Evolutionary conservation across 1,140 invertebrate genomes (phyloP), one percentile per base, ranked within the genome.

Genomic region (Drosophila sturtevanti): DNA sequence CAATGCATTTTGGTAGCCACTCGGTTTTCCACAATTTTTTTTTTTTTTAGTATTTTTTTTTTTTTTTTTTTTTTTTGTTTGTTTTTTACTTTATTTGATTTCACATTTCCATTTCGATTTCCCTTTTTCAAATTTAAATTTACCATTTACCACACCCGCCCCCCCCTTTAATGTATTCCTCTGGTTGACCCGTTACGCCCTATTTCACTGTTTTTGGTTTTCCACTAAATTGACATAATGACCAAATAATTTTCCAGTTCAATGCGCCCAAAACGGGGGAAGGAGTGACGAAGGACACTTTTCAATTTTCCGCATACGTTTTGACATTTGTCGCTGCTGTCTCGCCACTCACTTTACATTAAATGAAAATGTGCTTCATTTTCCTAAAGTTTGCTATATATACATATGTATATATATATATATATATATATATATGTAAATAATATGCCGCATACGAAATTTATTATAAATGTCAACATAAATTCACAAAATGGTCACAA

Each of bases 171-270:
- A n/a, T n/a, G n/a, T n/a, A 4, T 1, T 1, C 4, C 2, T 1
- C 1, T 1, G 24, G 1, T 24, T 24, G 24, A 24, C 1, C 12
- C 54, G 24, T 34, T 11, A 55, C 24, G n/a, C 52, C 52, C 52
- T 31, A 34, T 27, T 27, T 34, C 54, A 34, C 41, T 48, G 16
- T 48, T 56, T 34, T 55, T 63, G 64, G 62, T 34, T 64, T 76
- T 74, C 75, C 72, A 55, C 84, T 81, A 79, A 87, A 82, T 87
- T 89, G 82, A 87, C 84, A 89, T 87, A 89, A 87, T 87, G 82
- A 82, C 82, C 82, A 87, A 89, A 89, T 79, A 87, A 87, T 87
- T 87, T 87, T 87, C 82, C 84, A 87, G 79, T 82, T 89, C 72
- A 72, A 69, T 89, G 84, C 69, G 61, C 59, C n/a, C 9, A 59